phyloP scores from a whole-genome alignment of 2,888 invertebrate genomes.

The Emmelina monodactyla region DNA sequence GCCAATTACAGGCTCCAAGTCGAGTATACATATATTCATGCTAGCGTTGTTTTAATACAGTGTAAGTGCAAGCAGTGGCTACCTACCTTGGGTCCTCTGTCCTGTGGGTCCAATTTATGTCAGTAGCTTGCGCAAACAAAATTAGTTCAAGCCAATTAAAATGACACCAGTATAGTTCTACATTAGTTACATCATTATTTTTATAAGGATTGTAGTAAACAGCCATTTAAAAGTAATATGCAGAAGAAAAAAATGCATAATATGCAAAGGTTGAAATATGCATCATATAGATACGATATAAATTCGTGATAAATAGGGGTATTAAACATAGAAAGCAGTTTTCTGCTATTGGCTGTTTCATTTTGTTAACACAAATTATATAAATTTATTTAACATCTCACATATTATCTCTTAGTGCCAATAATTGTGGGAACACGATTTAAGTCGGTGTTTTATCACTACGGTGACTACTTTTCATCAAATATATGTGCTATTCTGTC shows the following conservation, averaged over 20 bases:
- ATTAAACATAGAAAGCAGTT: constrained; percentile 6
- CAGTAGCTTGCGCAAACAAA: constrained; percentile 66
- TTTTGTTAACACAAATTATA: too few relatives aligned
- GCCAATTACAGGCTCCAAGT: too few relatives aligned
- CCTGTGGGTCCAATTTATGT: constrained; percentile 59
- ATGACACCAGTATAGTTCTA: constrained; percentile 32
- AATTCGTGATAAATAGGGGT: constrained; percentile 19
- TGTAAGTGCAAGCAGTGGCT: constrained; percentile 26
- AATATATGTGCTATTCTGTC: too few relatives aligned
- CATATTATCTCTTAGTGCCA: too few relatives aligned
- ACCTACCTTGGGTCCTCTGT: constrained; percentile 50
- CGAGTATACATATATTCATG: too few relatives aligned
- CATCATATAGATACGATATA: constrained; percentile 20
- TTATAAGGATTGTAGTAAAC: not conserved
- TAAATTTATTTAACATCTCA: too few relatives aligned
- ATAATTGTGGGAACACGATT: too few relatives aligned
- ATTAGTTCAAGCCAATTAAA: constrained; percentile 61
- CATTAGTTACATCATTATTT: constrained; percentile 1
- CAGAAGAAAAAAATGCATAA: constrained; percentile 5
- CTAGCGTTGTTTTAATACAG: not conserved
- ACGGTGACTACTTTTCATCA: too few relatives aligned
- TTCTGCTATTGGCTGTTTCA: constrained; percentile 17
- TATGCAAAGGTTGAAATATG: too few relatives aligned
- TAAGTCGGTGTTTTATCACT: too few relatives aligned
- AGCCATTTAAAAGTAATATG: not conserved